Evolutionary conservation across 53 echinoderm and acorn worm species (phyloP).

Genomic region (Antedon mediterranea): DNA sequence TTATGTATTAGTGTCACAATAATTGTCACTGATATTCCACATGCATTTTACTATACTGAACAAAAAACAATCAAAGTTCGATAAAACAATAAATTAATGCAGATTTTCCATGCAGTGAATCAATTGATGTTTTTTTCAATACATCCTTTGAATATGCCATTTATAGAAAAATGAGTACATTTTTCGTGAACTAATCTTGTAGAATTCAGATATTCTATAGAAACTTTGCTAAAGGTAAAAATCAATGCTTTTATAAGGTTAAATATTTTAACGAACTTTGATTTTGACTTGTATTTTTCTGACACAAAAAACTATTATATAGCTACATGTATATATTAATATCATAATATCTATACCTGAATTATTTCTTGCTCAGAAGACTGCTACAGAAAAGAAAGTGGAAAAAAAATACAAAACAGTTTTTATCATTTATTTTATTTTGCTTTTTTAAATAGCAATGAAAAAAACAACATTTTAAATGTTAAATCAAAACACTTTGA

Average conservation of each 20-base stretch:
- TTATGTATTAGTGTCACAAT: not conserved
- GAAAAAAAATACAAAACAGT: not conserved
- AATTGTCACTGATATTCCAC: not conserved
- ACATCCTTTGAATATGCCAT: too few species aligned
- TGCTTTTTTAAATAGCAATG: too few species aligned
- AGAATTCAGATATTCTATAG: too few species aligned
- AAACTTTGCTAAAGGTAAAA: too few species aligned
- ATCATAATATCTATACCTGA: not conserved
- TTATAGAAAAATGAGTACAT: too few species aligned
- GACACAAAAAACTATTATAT: not conserved
- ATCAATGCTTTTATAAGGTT: too few species aligned
- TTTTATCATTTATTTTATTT: too few species aligned
- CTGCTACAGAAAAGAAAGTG: not conserved
- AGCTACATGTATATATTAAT: not conserved
- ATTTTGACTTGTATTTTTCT: not conserved
- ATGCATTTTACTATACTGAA: not conserved
- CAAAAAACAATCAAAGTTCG: not conserved
- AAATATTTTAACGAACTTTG: not conserved
- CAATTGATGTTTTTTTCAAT: too few species aligned
- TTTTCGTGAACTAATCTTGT: too few species aligned
- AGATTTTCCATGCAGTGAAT: too few species aligned
- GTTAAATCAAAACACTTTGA: too few species aligned
- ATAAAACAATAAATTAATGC: not conserved
- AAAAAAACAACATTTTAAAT: too few species aligned
- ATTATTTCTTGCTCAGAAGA: not conserved